A percentile compares a stretch with the other conserved stretches of the same genome.
These are phyloP conservation scores for Orthonevra nobilis DNA, from an alignment of 2,888 invertebrate species.

Conservation along the genomic window DNA sequence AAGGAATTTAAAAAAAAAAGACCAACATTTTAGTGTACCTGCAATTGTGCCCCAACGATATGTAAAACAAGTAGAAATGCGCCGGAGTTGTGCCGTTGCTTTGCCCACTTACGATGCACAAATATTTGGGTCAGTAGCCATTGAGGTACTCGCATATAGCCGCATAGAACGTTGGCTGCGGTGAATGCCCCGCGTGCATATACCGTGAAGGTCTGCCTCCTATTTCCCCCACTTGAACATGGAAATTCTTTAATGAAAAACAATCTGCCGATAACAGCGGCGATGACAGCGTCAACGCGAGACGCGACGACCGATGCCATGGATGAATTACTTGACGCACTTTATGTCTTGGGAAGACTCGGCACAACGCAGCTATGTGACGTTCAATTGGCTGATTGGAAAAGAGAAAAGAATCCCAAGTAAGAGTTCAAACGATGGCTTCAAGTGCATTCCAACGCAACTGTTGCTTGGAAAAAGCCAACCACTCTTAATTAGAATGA, in stretches of 20 bases:
- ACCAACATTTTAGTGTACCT: background rate
- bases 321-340: constrained; percentile 60
- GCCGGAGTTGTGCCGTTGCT: constrained; percentile 50
- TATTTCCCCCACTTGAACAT: constrained; percentile 47
- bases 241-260: constrained; percentile 49
- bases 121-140: constrained; percentile 70
- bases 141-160: constrained; percentile 54
- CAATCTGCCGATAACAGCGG: constrained; percentile 34
- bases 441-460: constrained; percentile 7
- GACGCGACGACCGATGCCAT: constrained; percentile 6
- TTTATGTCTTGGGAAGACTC: constrained; percentile 31
- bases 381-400: constrained; percentile 1
- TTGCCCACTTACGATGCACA: constrained; percentile 69
- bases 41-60: constrained; percentile 1
- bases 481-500: too few relatives aligned
- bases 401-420: background rate
- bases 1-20: constrained; percentile 5
- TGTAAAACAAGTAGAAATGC: constrained; percentile 14
- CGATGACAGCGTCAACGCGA: constrained; percentile 28
- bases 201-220: constrained; percentile 4
- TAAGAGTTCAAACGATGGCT: constrained; percentile 13
- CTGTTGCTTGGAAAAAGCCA: too few relatives aligned
- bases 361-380: constrained; percentile 38
- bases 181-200: constrained; percentile 3
- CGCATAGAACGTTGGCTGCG: constrained; percentile 22